Evolutionary conservation across 2,888 invertebrate species (phyloP), one percentile per base, ranked within the genome.

Genomic region (Ochropacha duplaris): DNA sequence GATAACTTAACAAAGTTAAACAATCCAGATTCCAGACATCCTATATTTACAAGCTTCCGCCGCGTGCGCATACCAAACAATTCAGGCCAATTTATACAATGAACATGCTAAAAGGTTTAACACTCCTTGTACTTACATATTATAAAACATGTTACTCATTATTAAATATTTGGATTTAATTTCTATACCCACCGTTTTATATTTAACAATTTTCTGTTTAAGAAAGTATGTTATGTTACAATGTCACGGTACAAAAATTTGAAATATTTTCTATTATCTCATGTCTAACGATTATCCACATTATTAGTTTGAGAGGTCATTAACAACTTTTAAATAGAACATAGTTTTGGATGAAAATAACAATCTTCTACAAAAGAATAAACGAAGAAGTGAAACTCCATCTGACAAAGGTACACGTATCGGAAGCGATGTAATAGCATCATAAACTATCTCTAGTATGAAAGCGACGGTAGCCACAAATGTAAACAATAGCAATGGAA

Each of bases 11-110:
- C 54, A 44, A 51, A 52, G 60, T 63, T 58, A 64, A 62, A 63
- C 64, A 62, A 69, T 65, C 60, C 65, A 71, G 65, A 68, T 68
- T 65, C 60, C 66, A 71, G 64, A 68, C 65, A 65, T 24, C 51
- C 50, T 57, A 60, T 60, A 69, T 68, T 64, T 66, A 67, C 72
- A 67, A 57, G 56, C 31, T 50, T 59, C 49, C 60, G 66, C 60
- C 70, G 71, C 66, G 60, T 51, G 71, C 75, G 74, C 81, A 81
- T 82, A 64, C 79, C 78, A 68, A 69, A 71, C 78, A 85, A 84
- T 84, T 86, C 70, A 80, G 79, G 77, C 72, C 85, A 86, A 84
- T 85, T 81, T 78, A 74, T 72, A 74, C 65, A 63, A 51, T 66
- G 68, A 66, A 44, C 19, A n/a, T 44, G 44, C 64, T 65, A 67